Conservation (phyloP, 1,140 invertebrate genomes). For the Pinna nobilis region DNA sequence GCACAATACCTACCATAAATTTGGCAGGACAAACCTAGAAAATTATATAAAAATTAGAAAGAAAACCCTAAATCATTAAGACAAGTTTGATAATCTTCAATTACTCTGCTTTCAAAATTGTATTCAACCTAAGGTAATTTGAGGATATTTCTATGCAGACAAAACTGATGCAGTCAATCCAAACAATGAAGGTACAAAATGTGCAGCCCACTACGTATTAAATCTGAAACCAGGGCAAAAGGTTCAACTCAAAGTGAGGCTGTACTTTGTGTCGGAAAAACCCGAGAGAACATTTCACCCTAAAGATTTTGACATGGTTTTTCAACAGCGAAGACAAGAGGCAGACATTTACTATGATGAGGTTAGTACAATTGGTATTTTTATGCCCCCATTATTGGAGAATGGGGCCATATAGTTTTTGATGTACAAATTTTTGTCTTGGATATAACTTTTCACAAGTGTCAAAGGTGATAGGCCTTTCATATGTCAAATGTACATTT, state of each 20-base stretch:
- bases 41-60: no score
- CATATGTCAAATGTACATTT: no score
- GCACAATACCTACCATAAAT: no score
- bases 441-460: no score
- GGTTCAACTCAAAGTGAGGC: conserved; percentile 57
- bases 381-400: background rate
- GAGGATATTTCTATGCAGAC: conserved; percentile 22
- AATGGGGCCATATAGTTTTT: background rate
- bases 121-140: no score
- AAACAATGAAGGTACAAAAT: conserved; percentile 71
- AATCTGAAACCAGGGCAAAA: conserved; percentile 61
- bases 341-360: conserved; percentile 70
- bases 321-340: conserved; percentile 64
- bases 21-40: no score
- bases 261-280: conserved; percentile 54
- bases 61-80: no score
- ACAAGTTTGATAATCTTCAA: no score
- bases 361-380: conserved; percentile 12
- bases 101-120: no score
- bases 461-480: no score
- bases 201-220: conserved; percentile 69
- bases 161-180: conserved; percentile 63
- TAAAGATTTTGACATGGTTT: conserved; percentile 62
- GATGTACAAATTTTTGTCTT: background rate
- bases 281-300: conserved; percentile 34